phyloP scores from a whole-genome alignment of 2,113 vertebrate species.

The Hirundichthys speculiger region DNA sequence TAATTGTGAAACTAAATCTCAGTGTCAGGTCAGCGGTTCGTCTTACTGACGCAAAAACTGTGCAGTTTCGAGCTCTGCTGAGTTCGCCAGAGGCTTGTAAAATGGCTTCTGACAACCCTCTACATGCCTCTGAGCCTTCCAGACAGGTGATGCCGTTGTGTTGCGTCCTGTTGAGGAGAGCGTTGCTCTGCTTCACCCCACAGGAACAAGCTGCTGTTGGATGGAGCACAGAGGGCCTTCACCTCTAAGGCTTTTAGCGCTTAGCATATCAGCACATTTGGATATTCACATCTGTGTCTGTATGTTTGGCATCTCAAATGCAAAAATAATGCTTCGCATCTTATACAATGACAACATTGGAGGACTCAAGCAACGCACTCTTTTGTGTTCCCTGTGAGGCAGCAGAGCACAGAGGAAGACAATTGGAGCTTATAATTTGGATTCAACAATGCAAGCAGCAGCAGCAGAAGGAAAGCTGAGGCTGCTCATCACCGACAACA shows the following conservation, averaged over 20 bases:
- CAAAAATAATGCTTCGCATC: no score
- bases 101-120: conserved; percentile 36
- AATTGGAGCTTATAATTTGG: conserved; percentile 49
- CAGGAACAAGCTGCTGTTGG: neutral
- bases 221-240: neutral
- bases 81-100: conserved; percentile 31
- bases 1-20: neutral
- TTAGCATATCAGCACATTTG: conserved; percentile 12
- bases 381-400: conserved; percentile 38
- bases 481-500: conserved; percentile 34
- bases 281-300: no score
- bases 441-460: conserved; percentile 28
- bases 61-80: conserved; percentile 2
- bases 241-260: neutral
- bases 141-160: conserved; percentile 7
- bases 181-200: conserved; percentile 4
- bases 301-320: no score
- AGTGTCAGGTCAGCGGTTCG: conserved; percentile 12
- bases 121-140: conserved; percentile 9
- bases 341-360: conserved; percentile 25
- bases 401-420: conserved; percentile 39
- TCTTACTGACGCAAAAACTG: conserved; percentile 5
- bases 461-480: conserved; percentile 28
- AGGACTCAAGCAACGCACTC: conserved; percentile 37
- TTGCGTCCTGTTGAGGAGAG: conserved; percentile 7